Evolutionary conservation across 2,113 vertebrate species (phyloP).

Genomic region (Sylvietta virens): DNA sequence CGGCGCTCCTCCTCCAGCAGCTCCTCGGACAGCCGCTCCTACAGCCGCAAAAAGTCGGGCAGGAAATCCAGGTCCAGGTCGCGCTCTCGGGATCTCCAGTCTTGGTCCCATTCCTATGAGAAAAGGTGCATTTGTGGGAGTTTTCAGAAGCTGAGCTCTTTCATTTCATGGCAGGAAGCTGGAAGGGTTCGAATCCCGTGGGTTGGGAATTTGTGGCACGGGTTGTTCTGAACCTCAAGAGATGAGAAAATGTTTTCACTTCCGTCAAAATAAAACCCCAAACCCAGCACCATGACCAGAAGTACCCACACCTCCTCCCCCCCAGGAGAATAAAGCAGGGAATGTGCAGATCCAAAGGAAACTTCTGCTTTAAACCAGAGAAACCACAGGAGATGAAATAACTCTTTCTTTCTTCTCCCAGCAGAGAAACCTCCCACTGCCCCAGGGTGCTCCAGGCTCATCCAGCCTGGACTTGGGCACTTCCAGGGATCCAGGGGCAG

Average conservation of each 20-base stretch:
- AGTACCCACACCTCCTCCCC: background rate
- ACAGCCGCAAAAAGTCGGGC: slow-evolving; percentile 79
- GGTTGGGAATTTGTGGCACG: background rate
- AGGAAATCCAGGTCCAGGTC: slow-evolving; percentile 84
- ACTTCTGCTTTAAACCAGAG: background rate
- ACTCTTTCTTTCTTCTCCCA: background rate
- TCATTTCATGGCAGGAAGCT: rapidly evolving
- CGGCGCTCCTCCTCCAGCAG: slow-evolving; percentile 87
- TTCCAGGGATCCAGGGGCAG: background rate
- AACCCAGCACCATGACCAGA: background rate
- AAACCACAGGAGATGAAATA: background rate
- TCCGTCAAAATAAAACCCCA: rapidly evolving
- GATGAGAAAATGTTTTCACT: background rate
- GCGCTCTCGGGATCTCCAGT: slow-evolving; percentile 71
- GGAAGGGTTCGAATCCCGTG: background rate
- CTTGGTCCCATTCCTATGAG: slow-evolving; percentile 78
- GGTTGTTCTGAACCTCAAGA: background rate
- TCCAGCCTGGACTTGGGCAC: background rate
- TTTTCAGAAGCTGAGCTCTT: background rate
- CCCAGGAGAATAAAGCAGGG: background rate
- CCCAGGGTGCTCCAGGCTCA: background rate
- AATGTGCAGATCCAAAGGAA: background rate
- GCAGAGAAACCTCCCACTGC: rapidly evolving
- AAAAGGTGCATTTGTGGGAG: slow-evolving; percentile 67
- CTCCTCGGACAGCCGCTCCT: slow-evolving; percentile 82